Conservation (phyloP, 2,888 invertebrate genomes). For the Sphecodes monilicornis region DNA sequence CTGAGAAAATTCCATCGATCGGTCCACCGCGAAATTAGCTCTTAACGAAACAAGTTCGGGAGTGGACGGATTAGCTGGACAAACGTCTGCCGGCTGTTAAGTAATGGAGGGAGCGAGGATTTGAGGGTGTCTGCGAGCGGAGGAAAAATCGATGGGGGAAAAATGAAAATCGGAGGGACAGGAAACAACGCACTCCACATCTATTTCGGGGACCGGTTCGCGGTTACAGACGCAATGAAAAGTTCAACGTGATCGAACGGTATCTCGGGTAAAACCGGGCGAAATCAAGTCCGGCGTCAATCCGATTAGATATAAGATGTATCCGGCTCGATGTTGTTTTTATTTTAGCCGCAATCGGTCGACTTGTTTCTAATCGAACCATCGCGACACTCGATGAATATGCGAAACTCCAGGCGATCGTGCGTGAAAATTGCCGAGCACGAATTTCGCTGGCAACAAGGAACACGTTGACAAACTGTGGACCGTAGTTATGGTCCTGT, state of each 20-base stretch:
- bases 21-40: neutral
- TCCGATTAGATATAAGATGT: constrained; percentile 32
- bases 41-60: neutral
- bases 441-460: neutral
- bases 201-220: constrained; percentile 4
- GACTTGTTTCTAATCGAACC: neutral
- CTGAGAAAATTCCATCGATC: neutral
- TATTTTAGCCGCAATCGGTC: neutral
- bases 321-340: neutral
- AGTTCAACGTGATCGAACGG: constrained; percentile 23
- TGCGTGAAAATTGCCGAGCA: neutral
- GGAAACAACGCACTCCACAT: neutral
- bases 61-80: neutral
- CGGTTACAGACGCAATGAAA: constrained; percentile 19
- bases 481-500: neutral
- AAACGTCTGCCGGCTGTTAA: neutral
- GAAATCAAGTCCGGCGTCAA: constrained; percentile 22
- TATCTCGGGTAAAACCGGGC: constrained; percentile 16
- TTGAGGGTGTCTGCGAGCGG: neutral
- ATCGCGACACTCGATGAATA: neutral
- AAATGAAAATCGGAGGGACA: constrained; percentile 9
- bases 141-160: constrained; percentile 11
- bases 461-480: neutral
- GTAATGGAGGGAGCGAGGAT: neutral
- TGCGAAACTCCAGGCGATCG: constrained; percentile 2